Evolutionary conservation across 1,140 invertebrate species (phyloP), one percentile per base, ranked within the genome.

Genomic region (Belonocnema kinseyi): DNA sequence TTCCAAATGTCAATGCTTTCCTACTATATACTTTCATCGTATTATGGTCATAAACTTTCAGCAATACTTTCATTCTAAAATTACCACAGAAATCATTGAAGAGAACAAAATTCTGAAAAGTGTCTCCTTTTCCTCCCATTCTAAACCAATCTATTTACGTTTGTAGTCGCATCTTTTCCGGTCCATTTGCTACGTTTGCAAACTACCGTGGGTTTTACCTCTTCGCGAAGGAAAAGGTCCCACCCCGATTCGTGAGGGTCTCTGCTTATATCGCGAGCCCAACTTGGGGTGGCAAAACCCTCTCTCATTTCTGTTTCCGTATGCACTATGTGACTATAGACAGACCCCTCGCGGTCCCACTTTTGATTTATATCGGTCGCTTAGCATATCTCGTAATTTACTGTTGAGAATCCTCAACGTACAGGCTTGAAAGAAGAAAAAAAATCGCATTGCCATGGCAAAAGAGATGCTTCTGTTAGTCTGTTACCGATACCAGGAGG

Each of bases 361-460:
- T 90, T 90, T 91, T 91, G 90, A 91, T 91, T 91, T 91, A 91
- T 91, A 91, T 91, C 90, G 84, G 79, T 80, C 87, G 88, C 88
- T 91, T 91, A 91, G 90, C 90, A 91, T 91, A 91, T 90, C 85
- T 85, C 83, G 83, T 87, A 85, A 87, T 87, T 87, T 87, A 87
- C 85, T 87, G 85, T 87, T 91, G 89, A 90, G 89, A 91, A 91
- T 88, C 87, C 81, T 89, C 86, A 90, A 90, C 89, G 89, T 88
- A 89, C 88, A 82, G 78, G 80, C 84, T 81, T 82, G 78, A 82
- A 82, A 77, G 78, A 82, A 75, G 76, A 77, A 52, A 72, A 79
- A 76, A 79, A 79, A 50, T 54, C 54, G 52, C 33, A 19, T n/a
- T 58, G 73, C 33, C 40, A 50, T 73, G 66, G 51, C 72, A 77